These are phyloP conservation scores for Acanthacorydalis orientalis DNA, from an alignment of 2,888 invertebrate genomes.

Conservation along the genomic window DNA sequence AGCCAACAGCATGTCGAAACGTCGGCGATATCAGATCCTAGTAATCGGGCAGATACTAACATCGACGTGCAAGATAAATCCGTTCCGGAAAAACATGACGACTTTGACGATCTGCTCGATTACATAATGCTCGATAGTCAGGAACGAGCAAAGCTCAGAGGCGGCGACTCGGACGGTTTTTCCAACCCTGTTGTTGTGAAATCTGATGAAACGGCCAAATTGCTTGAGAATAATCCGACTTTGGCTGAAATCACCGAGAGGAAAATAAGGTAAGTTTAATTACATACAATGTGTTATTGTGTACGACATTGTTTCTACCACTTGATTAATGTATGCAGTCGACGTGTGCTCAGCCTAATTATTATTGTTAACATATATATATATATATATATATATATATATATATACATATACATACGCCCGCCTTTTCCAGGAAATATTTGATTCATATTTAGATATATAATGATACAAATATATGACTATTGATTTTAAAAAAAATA, in stretches of 20 bases:
- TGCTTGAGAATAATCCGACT: slow-evolving; percentile 45
- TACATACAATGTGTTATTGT: neutral
- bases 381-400: too few relatives aligned
- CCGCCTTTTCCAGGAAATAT: too few relatives aligned
- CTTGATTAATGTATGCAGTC: too few relatives aligned
- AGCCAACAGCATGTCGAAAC: slow-evolving; percentile 10
- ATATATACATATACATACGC: too few relatives aligned
- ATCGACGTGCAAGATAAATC: slow-evolving; percentile 1
- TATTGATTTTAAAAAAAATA: too few relatives aligned
- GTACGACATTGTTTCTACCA: too few relatives aligned
- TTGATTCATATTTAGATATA: too few relatives aligned
- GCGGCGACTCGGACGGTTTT: slow-evolving; percentile 32
- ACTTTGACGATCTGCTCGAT: slow-evolving; percentile 41
- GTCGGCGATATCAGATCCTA: slow-evolving; percentile 6
- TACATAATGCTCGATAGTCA: slow-evolving; percentile 32
- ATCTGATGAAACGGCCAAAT: slow-evolving; percentile 33
- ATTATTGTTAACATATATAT: too few relatives aligned
- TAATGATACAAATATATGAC: too few relatives aligned
- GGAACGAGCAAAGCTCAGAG: slow-evolving; percentile 29
- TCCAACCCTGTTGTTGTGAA: slow-evolving; percentile 30
- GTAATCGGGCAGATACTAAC: slow-evolving; percentile 8
- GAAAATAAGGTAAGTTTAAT: slow-evolving; percentile 24
- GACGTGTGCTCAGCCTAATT: too few relatives aligned
- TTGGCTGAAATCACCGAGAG: slow-evolving; percentile 48
- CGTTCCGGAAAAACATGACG: slow-evolving; percentile 25